Evolutionary conservation across 1,140 invertebrate genomes (phyloP).

Genomic region (Heterodera carotae): DNA sequence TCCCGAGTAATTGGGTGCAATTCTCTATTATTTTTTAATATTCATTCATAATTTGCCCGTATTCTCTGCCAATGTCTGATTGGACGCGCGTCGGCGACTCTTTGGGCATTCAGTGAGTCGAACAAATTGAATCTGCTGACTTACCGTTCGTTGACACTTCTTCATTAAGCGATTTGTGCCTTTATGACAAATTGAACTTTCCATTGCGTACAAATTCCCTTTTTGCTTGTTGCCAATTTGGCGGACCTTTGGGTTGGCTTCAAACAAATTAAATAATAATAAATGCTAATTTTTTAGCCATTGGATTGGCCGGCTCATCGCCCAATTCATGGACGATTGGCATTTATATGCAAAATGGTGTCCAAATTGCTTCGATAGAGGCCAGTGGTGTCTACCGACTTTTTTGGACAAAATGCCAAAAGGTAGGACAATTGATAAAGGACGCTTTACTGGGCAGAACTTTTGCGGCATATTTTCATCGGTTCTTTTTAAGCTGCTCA

Average conservation of each 20-base stretch:
- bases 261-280: neutral
- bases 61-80: neutral
- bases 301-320: conserved; percentile 10
- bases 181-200: conserved; percentile 24
- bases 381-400: conserved; percentile 30
- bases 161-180: conserved; percentile 24
- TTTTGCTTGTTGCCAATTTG: conserved; percentile 24
- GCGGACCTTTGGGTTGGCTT: conserved; percentile 13
- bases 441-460: neutral
- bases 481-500: conserved; percentile 32
- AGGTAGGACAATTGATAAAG: conserved; percentile 7
- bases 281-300: conserved; percentile 13
- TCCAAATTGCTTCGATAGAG: conserved; percentile 19
- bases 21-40: no score
- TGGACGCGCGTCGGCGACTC: neutral
- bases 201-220: conserved; percentile 7
- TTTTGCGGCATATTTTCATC: neutral
- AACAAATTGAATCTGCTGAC: neutral
- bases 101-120: conserved; percentile 1
- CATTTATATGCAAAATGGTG: conserved; percentile 30
- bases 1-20: no score
- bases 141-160: no score
- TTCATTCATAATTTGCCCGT: no score
- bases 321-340: conserved; percentile 16
- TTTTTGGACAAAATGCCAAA: conserved; percentile 47